Conservation (phyloP, 2,113 vertebrate species). For the Ahaetulla prasina region DNA sequence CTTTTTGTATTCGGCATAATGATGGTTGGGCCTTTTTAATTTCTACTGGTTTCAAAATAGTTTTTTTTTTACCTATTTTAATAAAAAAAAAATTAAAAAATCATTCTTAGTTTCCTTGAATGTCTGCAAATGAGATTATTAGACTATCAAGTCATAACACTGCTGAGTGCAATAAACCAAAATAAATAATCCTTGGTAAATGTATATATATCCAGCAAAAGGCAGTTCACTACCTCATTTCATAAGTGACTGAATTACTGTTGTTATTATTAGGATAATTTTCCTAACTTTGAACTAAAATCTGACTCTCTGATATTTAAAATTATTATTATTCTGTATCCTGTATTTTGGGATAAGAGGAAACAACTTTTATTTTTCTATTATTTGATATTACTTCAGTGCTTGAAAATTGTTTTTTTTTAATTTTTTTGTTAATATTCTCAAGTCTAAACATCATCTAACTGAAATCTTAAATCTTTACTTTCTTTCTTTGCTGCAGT, state of each 20-base stretch:
- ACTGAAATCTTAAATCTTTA: background rate
- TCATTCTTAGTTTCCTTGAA: background rate
- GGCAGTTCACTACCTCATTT: background rate
- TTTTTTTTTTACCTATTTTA: background rate
- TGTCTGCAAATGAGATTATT: background rate
- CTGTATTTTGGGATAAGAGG: background rate
- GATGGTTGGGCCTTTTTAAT: background rate
- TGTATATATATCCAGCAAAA: background rate
- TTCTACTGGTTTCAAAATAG: background rate
- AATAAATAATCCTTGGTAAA: background rate
- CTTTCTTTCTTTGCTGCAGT: background rate
- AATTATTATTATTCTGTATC: background rate
- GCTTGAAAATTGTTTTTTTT: background rate
- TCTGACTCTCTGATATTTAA: background rate
- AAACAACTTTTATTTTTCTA: background rate
- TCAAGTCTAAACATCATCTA: background rate
- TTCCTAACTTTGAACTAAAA: background rate
- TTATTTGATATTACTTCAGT: background rate
- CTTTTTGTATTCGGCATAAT: background rate
- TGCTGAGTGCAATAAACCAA: background rate
- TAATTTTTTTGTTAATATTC: background rate
- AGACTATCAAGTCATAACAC: background rate
- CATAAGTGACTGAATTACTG: background rate
- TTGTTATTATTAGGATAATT: background rate
- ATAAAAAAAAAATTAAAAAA: background rate